phyloP scores from a whole-genome alignment of 2,113 vertebrate genomes.

The Pimephales promelas region DNA sequence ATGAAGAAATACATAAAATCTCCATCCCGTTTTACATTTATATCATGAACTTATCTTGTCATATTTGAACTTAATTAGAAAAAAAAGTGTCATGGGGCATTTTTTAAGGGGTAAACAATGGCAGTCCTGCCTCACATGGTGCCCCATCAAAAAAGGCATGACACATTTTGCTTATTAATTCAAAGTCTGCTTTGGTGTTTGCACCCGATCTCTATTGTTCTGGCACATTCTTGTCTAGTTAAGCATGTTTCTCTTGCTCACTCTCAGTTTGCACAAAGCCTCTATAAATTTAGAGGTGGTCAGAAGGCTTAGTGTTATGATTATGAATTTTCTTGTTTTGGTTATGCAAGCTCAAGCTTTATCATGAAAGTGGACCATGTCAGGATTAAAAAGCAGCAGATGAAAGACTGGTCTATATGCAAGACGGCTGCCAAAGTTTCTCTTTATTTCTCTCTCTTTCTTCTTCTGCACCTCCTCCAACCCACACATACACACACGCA shows the following conservation, averaged over 20 bases:
- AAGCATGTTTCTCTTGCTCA: constrained; percentile 12
- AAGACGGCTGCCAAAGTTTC: constrained; percentile 48
- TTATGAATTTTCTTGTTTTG: constrained; percentile 58
- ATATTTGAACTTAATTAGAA: not conserved
- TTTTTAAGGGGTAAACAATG: not conserved
- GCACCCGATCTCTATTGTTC: not conserved
- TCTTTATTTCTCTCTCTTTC: constrained; percentile 46
- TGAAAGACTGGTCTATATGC: constrained; percentile 56
- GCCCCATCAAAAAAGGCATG: too few relatives aligned
- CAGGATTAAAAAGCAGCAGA: constrained; percentile 54
- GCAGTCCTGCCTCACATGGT: too few relatives aligned
- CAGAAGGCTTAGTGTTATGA: constrained; percentile 61
- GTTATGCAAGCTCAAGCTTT: constrained; percentile 64
- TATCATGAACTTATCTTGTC: not conserved
- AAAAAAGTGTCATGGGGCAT: not conserved
- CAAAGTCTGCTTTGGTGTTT: not conserved
- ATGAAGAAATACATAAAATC: not conserved
- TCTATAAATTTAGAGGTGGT: constrained; percentile 51
- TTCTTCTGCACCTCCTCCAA: constrained; percentile 16
- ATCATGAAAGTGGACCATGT: constrained; percentile 55
- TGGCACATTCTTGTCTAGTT: not conserved
- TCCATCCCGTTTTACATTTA: too few relatives aligned
- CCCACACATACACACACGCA: constrained; percentile 57
- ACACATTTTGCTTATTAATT: not conserved
- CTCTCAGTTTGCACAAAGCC: constrained; percentile 19